phyloP scores from a whole-genome alignment of 2,797 vertebrate species.

The Lacerta bilineata region DNA sequence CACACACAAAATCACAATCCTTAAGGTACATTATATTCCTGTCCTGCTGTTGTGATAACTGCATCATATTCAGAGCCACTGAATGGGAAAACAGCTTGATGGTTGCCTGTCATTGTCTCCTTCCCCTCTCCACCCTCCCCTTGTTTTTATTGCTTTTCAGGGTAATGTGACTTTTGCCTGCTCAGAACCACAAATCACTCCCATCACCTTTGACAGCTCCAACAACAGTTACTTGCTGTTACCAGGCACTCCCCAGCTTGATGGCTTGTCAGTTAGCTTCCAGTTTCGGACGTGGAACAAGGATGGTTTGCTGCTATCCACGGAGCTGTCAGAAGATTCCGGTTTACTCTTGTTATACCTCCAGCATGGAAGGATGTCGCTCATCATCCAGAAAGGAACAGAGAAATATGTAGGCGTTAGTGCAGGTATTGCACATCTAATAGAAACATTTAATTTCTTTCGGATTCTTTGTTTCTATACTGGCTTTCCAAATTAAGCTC shows the following conservation, averaged over 20 bases:
- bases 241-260: slow-evolving; percentile 83
- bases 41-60: background rate
- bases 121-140: too few relatives aligned
- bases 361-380: slow-evolving; percentile 82
- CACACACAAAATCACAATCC: background rate
- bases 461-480: background rate
- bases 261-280: slow-evolving; percentile 90
- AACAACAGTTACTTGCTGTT: slow-evolving; percentile 91
- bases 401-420: slow-evolving; percentile 85
- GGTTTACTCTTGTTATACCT: slow-evolving; percentile 87
- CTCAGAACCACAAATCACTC: slow-evolving; percentile 90
- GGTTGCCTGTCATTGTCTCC: slow-evolving; percentile 5
- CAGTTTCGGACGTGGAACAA: slow-evolving; percentile 98
- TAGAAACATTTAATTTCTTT: background rate
- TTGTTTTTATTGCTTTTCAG: slow-evolving; percentile 78
- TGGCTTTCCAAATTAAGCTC: background rate
- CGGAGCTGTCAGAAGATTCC: slow-evolving; percentile 83
- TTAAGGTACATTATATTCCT: background rate
- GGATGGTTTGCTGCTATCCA: slow-evolving; percentile 90
- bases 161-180: slow-evolving; percentile 98
- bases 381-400: slow-evolving; percentile 84
- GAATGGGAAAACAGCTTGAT: slow-evolving; percentile 26
- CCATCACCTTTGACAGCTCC: slow-evolving; percentile 91
- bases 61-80: slow-evolving; percentile 49
- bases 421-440: slow-evolving; percentile 80